Evolutionary conservation across 2,797 vertebrate genomes (phyloP), one percentile per base, ranked within the genome.

Genomic region (Danio kyathit): DNA sequence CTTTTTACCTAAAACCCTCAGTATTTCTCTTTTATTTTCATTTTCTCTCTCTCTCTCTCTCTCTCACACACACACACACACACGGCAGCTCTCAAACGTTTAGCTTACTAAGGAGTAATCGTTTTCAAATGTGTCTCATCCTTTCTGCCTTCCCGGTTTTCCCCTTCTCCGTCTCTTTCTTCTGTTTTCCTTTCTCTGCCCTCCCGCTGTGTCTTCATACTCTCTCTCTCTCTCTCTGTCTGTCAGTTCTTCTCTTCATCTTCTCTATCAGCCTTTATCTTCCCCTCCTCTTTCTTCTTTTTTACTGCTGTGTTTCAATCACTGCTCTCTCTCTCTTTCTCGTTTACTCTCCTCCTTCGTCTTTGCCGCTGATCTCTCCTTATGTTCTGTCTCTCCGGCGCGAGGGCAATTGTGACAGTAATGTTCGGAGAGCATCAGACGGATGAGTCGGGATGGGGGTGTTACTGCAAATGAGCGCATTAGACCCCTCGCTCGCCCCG

Each of bases 391-490:
- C 51, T 67, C 52, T 73, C 61, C 63, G 74, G 81, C 48, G 74
- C 44, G 59, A 82, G 78, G 82, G 65, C 83, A 84, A 83, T 82
- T 76, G 66, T 82, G 83, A 66, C 69, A 71, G 83, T 75, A 81
- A 84, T 82, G 80, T 89, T 87, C 88, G 89, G 89, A 92, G 89
- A 88, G 90, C 90, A 91, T 92, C 91, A 92, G 90, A 92, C 87
- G 87, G 91, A 93, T 89, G 91, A 92, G 90, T 88, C 86, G 88
- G 86, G 88, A 88, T 85, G 88, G 48, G 82, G 91, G 91, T 87
- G 91, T 90, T 88, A 92, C 61, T 90, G 90, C 88, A 88, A 89
- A 89, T 92, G 89, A 81, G 83, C 60, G 63, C 89, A 91, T 90
- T 91, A 90, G 89, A 87, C 85, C 85, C 85, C 85, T 75, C 29